Base-by-base conservation (phyloP, 2,113 vertebrate species). In the Nothobranchius kuhntae region DNA sequence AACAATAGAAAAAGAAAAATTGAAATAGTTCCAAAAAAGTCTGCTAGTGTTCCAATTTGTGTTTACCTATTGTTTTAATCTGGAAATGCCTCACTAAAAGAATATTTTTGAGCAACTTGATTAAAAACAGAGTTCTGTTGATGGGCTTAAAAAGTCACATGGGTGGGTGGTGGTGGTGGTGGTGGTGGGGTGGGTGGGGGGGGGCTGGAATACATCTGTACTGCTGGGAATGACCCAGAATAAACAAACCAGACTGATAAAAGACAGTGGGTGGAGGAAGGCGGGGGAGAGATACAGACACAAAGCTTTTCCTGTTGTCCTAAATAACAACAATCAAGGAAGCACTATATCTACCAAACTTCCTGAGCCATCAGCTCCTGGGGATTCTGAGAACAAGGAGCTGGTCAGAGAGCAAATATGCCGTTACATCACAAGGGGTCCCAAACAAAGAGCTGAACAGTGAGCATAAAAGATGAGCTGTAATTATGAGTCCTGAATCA, bases 321-420 rank as follows among this genome's bases (percentile, higher is more conserved):
- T 71, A 89, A 90, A 91, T 84, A 88, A 84, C 74, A 83, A 80
- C 83, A 83, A 80, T 73, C 81, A 80, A 77, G 71, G 66, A 72
- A 81, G 71, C 51, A 40, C 74, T 76, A 86, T 84, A 81, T 69
- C 44, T 72, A 61, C 21, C 65, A 26, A 57, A 85, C 87, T 87
- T 91, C 88, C 88, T 86, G 79, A 54, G 65, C 78, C 77, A 8
- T 80, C 69, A 65, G 84, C 77, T 82, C 74, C 70, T 40, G 60
- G 59, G 70, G 77, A 80, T 61, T 54, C 65, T 54, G 74, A 75
- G 68, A 80, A 72, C 53, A 24, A 60, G 30, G 69, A 70, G 65
- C 50, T 53, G 38, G 68, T 78, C 71, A 74, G 55, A 69, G 15
- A 61, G 68, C 9, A 9, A 79, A 75, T 62, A 60, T 50, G 47